Evolutionary conservation across 1,140 invertebrate genomes (phyloP), one percentile per base, ranked within the genome.

Genomic region (Aphis gossypii): DNA sequence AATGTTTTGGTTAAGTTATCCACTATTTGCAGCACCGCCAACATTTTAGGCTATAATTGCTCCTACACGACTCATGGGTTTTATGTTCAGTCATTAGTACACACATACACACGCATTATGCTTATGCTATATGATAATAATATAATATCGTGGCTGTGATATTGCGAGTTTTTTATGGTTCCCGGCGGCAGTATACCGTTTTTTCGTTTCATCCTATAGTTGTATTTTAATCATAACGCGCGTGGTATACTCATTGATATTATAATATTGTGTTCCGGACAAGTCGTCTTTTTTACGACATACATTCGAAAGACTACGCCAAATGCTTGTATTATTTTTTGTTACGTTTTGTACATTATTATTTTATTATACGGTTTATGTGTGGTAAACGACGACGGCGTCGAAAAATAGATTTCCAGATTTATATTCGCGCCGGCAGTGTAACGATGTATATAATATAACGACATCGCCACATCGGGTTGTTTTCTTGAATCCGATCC

Each of bases 401-500:
- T 89, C 87, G 51, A 56, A 38, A 89, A 54, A 56, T 89, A 56
- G 48, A 56, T 89, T 89, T 89, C 51, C 21, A 46, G 48, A 56
- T 89, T 54, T 89, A 89, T 25, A 25, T 56, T 38, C 20, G 8
- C 35, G 51, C 51, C 35, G 88, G n/a, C 88, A 30, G 44, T n/a
- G 46, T 9, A 87, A 87, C 44, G 35, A 87, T 76, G n/a, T 76
- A 76, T 76, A 76, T 76, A 76, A 76, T 76, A 76, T 76, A 76
- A 87, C 86, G 38, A 51, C 30, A 87, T 18, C 46, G 46, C 86
- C 44, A 51, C 46, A 51, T 30, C 86, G 86, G 30, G 86, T 48
- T 46, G 41, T 87, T 84, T 84, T 89, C n/a, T 89, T 89, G 48
- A 89, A 89, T 89, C 88, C 48, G 51, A 89, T 89, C 88, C 88